Evolutionary conservation across 1,140 invertebrate genomes (phyloP), one percentile per base, ranked within the genome.

Genomic region (Drosophila parvula): DNA sequence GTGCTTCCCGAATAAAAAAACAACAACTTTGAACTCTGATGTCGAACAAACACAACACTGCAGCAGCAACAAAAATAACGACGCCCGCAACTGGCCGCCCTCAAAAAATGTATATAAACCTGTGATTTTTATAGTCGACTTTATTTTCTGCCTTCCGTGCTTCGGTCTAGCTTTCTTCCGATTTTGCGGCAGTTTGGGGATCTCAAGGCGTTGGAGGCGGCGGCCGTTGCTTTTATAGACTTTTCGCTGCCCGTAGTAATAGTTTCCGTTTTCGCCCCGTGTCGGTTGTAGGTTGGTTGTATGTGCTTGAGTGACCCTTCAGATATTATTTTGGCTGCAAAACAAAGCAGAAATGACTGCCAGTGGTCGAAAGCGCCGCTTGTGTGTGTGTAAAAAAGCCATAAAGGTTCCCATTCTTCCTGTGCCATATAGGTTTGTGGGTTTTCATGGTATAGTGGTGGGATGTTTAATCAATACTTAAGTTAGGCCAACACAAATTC

Each of bases 111-210:
- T 47, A 83, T 80, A 77, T 84, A 84, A 84, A 84, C 81, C 81
- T 84, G 81, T 80, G 81, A 84, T 84, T 84, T 81, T 84, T 84
- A 80, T 84, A 69, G 77, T 67, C 59, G 67, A 80, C 73, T 84
- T 84, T 84, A 76, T 80, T 80, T 80, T 80, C 62, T 50, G 61
- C 78, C 65, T 69, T 69, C 47, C 65, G 65, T 69, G 62, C 62
- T 36, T 5, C 32, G 38, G 22, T 67, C 65, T 69, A 67, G 65
- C 38, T 69, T 67, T 67, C 32, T 22, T 30, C 41, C 30, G 12
- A 57, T 71, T 56, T 79, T 74, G 61, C 56, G 45, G 48, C 41
- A 32, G 16, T 32, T 32, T 2, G 51, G 34, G 64, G 60, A 38
- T 40, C 16, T 32, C 44, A 71, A 41, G 69, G 65, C 65, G 62